Percentiles rank a stretch among this genome's conserved stretches.
Evolutionary conservation across 2,888 invertebrate genomes (phyloP).

Genomic region (Phortica okadai): DNA sequence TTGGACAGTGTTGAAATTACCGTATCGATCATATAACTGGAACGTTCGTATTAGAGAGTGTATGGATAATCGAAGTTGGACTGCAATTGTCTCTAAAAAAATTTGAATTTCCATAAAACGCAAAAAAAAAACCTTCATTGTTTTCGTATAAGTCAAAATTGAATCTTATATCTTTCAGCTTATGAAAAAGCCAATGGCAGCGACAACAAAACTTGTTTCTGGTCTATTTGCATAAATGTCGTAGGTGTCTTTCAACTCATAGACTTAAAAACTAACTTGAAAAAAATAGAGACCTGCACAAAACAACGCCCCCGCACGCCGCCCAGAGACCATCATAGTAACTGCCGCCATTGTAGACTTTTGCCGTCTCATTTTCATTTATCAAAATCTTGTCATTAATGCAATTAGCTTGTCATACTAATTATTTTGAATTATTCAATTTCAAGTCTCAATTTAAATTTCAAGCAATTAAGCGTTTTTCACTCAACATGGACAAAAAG

Average conservation of each 20-base stretch:
- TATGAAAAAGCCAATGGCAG: not conserved
- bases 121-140: too few species aligned
- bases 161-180: not conserved
- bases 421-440: constrained; percentile 76
- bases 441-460: constrained; percentile 74
- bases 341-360: not conserved
- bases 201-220: too few species aligned
- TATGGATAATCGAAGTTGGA: too few species aligned
- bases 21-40: too few species aligned
- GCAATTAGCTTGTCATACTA: constrained; percentile 66
- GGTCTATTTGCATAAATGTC: constrained; percentile 14
- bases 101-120: too few species aligned
- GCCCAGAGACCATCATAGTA: not conserved
- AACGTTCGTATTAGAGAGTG: too few species aligned
- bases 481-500: not conserved
- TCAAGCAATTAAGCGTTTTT: constrained; percentile 61
- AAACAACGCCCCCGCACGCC: too few species aligned
- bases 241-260: not conserved
- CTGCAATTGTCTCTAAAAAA: too few species aligned
- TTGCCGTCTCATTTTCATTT: constrained; percentile 51
- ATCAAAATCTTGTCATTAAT: constrained; percentile 66
- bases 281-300: too few species aligned
- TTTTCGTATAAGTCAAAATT: too few species aligned
- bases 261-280: too few species aligned
- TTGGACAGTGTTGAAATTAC: too few species aligned